These are phyloP conservation scores for Upupa epops DNA, from an alignment of 2,113 vertebrate genomes.

Conservation along the genomic window DNA sequence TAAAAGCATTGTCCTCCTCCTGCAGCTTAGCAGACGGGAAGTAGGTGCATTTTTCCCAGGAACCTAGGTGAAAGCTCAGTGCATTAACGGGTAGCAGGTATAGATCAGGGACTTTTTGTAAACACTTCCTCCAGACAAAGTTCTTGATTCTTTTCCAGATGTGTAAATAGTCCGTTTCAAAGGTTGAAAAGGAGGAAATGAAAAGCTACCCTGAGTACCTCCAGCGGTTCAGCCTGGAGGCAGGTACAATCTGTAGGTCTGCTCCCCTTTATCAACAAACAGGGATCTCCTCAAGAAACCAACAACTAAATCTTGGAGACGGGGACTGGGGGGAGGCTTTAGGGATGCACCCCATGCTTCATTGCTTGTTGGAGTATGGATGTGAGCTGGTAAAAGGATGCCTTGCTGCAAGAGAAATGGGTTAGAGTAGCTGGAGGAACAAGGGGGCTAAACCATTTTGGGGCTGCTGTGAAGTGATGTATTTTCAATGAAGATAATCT, in stretches of 20 bases:
- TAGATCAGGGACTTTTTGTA: background rate
- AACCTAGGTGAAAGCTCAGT: background rate
- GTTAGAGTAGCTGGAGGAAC: background rate
- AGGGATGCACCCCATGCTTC: background rate
- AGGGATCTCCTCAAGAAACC: background rate
- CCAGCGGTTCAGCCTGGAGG: background rate
- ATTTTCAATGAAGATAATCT: background rate
- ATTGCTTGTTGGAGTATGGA: background rate
- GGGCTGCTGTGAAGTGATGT: background rate
- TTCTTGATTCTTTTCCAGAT: background rate
- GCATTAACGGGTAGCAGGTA: background rate
- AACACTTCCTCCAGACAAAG: background rate
- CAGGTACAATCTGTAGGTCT: background rate
- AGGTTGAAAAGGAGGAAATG: background rate
- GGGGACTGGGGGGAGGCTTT: background rate
- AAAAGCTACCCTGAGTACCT: background rate
- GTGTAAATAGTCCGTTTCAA: background rate
- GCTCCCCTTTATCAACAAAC: background rate
- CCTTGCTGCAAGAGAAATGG: background rate
- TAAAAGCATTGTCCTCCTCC: background rate
- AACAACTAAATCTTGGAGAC: background rate
- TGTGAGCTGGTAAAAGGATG: background rate
- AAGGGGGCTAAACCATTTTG: background rate
- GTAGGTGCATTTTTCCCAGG: background rate
- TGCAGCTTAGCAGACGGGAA: background rate